Percentiles rank a stretch among this genome's conserved stretches.
Conservation (phyloP, 2,113 vertebrate species). For the Collichthys lucidus region DNA sequence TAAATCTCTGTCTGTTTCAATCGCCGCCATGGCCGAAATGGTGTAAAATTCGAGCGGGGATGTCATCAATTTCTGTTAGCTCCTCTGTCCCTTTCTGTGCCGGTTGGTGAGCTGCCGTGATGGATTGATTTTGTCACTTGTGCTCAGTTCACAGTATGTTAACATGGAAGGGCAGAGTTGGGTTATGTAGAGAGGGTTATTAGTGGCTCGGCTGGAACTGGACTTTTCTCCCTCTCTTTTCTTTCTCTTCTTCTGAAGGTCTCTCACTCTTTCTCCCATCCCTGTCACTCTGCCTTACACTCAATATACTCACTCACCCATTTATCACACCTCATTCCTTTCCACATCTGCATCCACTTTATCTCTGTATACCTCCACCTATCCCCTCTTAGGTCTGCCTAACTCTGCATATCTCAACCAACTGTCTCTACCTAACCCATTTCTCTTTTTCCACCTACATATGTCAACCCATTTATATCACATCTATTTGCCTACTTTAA, state of each 20-base stretch:
- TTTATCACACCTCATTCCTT: slow-evolving; percentile 68
- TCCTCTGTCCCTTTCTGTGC: slow-evolving; percentile 97
- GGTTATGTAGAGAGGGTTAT: slow-evolving; percentile 91
- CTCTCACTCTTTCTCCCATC: slow-evolving; percentile 73
- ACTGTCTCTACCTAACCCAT: slow-evolving; percentile 31
- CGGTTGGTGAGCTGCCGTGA: slow-evolving; percentile 86
- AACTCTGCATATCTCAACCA: slow-evolving; percentile 52
- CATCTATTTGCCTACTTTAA: slow-evolving; percentile 14
- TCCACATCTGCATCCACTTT: slow-evolving; percentile 72
- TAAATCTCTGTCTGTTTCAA: slow-evolving; percentile 99
- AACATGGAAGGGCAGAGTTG: slow-evolving; percentile 97
- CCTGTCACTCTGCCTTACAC: slow-evolving; percentile 67
- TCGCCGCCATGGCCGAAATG: slow-evolving; percentile 93
- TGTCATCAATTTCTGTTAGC: slow-evolving; percentile 99
- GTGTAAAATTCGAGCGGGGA: slow-evolving; percentile 97
- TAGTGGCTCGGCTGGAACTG: slow-evolving; percentile 87
- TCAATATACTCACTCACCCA: slow-evolving; percentile 63
- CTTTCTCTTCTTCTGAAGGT: slow-evolving; percentile 62
- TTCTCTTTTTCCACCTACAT: background rate
- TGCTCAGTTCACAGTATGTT: slow-evolving; percentile 99
- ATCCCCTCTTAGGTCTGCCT: slow-evolving; percentile 50
- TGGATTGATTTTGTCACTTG: slow-evolving; percentile 99
- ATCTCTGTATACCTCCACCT: slow-evolving; percentile 56
- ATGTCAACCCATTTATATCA: slow-evolving; percentile 30
- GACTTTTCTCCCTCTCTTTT: slow-evolving; percentile 78